Evolutionary conservation across 1,140 invertebrate species (phyloP).

Genomic region (Cydia strobilella): DNA sequence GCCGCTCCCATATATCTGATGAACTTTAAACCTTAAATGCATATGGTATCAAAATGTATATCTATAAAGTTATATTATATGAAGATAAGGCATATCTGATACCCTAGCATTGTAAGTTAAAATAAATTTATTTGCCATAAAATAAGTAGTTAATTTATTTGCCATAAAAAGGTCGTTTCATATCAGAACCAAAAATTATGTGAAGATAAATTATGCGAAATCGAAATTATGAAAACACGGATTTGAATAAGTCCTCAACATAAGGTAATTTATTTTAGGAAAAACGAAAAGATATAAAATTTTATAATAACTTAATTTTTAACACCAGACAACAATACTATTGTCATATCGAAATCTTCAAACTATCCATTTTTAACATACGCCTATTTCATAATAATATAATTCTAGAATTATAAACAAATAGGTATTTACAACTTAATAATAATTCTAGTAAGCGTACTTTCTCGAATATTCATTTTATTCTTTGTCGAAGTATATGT

Average conservation of each 20-base stretch:
- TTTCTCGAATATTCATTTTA: slow-evolving; percentile 20
- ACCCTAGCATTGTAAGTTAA: too few relatives aligned
- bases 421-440: slow-evolving; percentile 34
- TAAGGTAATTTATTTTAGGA: slow-evolving; percentile 1
- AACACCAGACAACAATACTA: not conserved
- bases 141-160: too few relatives aligned
- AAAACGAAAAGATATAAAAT: slow-evolving; percentile 1
- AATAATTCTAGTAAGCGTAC: slow-evolving; percentile 50
- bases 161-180: too few relatives aligned
- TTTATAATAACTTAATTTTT: slow-evolving; percentile 9
- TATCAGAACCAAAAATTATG: not conserved
- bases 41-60: too few relatives aligned
- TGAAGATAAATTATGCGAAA: not conserved
- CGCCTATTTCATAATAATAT: slow-evolving; percentile 23
- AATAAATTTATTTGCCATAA: too few relatives aligned
- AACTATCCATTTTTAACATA: slow-evolving; percentile 21
- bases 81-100: too few relatives aligned
- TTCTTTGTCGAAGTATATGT: not conserved
- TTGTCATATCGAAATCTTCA: slow-evolving; percentile 8
- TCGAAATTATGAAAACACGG: not conserved
- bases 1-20: too few relatives aligned
- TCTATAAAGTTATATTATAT: too few relatives aligned
- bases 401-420: slow-evolving; percentile 30
- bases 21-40: too few relatives aligned
- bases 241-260: not conserved